Base-by-base conservation (phyloP, 2,888 invertebrate species). In the Drosophila testacea region DNA sequence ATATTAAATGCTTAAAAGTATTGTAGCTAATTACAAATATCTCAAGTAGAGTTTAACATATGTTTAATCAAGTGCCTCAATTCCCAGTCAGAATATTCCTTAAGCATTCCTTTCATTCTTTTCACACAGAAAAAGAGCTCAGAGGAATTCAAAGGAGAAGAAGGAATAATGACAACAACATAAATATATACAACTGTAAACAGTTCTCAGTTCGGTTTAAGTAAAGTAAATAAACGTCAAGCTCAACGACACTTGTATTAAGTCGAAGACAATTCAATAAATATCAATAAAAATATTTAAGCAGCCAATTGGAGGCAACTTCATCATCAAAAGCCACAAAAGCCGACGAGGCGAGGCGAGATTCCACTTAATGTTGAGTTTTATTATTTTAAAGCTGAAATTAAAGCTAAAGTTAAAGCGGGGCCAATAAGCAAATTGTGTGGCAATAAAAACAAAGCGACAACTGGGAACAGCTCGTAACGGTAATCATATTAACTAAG, bases 401-500 rank as follows among this genome's bases (percentile, higher is more conserved):
- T 27, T 46, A 27, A 11, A 36, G 36, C 38, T 32, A 16, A 50
- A 50, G 34, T 22, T 47, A 4, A 59, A 50, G 55, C 16, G 56
- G 42, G 50, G 69, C 61, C 42, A 63, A 69, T 69, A 69, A 54
- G 64, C 59, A 65, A 65, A 55, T 48, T 65, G 10, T 9, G 42
- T 11, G 51, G 44, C 44, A 44, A 51, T 41, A 36, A 42, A 73
- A 56, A 60, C 32, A 55, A 27, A 51, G 42, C 50, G 48, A 48
- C 36, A 61, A 57, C 36, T 39, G 11, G 22, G 5, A 46, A 27
- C 62, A 50, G 28, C 61, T 51, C 44, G 64, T 88, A 83, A 88
- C 88, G 74, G 88, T 88, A 85, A 85, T 82, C 69, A 69, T 66
- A 83, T 81, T 76, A 87, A 84, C 72, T 68, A 73, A 79, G 67